A percentile compares a stretch with the other conserved stretches of the same genome.
Conservation (phyloP, 2,113 vertebrate genomes). For the Cinclus mexicanus region DNA sequence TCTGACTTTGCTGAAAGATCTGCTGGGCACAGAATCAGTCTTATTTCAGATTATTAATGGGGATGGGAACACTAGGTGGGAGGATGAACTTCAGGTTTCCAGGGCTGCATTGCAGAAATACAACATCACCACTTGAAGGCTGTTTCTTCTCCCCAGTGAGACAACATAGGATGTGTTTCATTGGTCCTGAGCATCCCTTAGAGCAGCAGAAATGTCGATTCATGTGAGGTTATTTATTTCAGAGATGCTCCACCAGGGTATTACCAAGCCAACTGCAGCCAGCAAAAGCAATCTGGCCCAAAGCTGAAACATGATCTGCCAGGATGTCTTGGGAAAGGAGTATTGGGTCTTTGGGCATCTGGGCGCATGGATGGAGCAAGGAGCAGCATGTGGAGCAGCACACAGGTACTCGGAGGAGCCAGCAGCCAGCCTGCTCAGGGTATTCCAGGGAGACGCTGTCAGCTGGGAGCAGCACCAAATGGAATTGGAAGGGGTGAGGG, state of each 20-base stretch:
- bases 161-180: background rate
- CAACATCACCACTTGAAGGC: background rate
- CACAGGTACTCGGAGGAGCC: accelerated
- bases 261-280: background rate
- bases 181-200: accelerated
- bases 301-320: background rate
- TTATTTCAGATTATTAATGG: constrained; percentile 1
- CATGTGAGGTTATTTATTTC: background rate
- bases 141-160: background rate
- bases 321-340: background rate
- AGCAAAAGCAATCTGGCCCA: background rate
- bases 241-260: background rate
- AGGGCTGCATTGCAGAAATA: background rate
- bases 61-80: background rate
- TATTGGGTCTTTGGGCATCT: background rate
- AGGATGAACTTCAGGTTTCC: background rate
- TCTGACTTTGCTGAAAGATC: background rate
- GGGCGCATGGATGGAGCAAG: accelerated
- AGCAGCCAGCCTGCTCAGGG: background rate
- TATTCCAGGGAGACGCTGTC: background rate
- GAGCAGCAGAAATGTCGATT: background rate
- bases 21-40: background rate
- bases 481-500: background rate
- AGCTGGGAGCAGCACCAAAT: background rate
- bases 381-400: background rate